Percentiles rank a stretch among this genome's conserved stretches.
Evolutionary conservation across 2,888 invertebrate genomes (phyloP).

Genomic region (Lacanobia wlatinum): DNA sequence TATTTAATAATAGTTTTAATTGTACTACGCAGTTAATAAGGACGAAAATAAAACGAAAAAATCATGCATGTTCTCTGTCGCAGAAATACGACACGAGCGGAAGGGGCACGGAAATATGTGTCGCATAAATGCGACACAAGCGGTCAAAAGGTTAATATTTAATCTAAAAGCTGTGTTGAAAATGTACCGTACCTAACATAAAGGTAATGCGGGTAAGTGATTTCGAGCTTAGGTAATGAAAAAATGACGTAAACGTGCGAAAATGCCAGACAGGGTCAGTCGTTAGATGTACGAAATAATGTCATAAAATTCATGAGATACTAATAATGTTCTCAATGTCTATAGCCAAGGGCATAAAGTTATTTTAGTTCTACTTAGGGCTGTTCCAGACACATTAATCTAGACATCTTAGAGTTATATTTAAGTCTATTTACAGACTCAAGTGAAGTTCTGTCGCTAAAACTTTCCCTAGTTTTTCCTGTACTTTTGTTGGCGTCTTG

Average conservation of each 20-base stretch:
- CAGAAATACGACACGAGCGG: too few species aligned
- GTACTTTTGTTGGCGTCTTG: slow-evolving; percentile 38
- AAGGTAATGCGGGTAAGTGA: slow-evolving; percentile 9
- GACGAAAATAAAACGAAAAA: too few species aligned
- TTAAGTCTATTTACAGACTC: slow-evolving; percentile 13
- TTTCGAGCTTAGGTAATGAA: slow-evolving; percentile 5
- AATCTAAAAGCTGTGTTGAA: slow-evolving; percentile 14
- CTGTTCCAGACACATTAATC: slow-evolving; percentile 29
- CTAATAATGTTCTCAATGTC: slow-evolving; percentile 10
- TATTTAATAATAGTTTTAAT: too few species aligned
- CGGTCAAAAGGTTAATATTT: neutral
- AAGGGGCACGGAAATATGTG: too few species aligned
- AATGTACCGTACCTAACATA: neutral
- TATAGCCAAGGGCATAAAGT: neutral
- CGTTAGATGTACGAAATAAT: slow-evolving; percentile 19
- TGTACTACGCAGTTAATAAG: too few species aligned
- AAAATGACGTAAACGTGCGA: slow-evolving; percentile 19
- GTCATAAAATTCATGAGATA: slow-evolving; percentile 41
- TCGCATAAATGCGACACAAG: too few species aligned
- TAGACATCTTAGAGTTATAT: slow-evolving; percentile 7
- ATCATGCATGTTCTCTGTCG: too few species aligned
- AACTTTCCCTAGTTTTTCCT: slow-evolving; percentile 28
- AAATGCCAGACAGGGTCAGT: slow-evolving; percentile 17
- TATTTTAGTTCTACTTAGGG: neutral
- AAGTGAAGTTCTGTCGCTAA: slow-evolving; percentile 6